phyloP scores from a whole-genome alignment of 2,888 invertebrate species.

The Ectemnius lituratus region DNA sequence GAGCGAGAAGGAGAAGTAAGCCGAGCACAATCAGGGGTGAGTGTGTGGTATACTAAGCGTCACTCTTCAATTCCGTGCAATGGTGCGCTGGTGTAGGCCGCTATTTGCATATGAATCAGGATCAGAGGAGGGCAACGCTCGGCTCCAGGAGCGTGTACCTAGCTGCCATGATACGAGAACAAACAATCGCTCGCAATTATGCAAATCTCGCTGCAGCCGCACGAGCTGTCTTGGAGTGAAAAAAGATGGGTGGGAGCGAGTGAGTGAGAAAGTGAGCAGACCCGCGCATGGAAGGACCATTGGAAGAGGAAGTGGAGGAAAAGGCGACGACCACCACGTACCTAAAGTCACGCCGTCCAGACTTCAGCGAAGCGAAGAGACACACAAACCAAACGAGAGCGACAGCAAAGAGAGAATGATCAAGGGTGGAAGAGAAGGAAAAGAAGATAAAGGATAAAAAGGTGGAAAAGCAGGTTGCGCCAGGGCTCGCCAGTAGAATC shows the following conservation, averaged over 20 bases:
- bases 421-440: background rate
- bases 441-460: conserved; percentile 11
- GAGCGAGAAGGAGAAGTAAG: conserved; percentile 29
- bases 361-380: too few relatives aligned
- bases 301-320: conserved; percentile 15
- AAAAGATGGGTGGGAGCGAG: conserved; percentile 22
- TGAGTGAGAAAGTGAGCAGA: conserved; percentile 29
- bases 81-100: conserved; percentile 65
- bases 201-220: conserved; percentile 71
- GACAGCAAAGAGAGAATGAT: too few relatives aligned
- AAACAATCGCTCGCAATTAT: conserved; percentile 75
- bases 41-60: conserved; percentile 64
- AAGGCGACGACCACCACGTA: conserved; percentile 31
- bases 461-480: conserved; percentile 20
- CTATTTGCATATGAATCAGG: conserved; percentile 76
- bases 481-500: background rate
- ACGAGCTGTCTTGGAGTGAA: conserved; percentile 62
- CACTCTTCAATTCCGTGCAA: conserved; percentile 65
- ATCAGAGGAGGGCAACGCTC: conserved; percentile 64
- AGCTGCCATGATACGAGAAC: conserved; percentile 69
- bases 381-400: too few relatives aligned
- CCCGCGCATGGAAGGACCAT: background rate
- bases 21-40: conserved; percentile 45
- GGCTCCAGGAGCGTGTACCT: conserved; percentile 65
- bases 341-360: conserved; percentile 19